A percentile compares a stretch with the other conserved stretches of the same genome.
Evolutionary conservation across 92 coral and sea anemone species (phyloP).

Genomic region (Paragorgia papillata): DNA sequence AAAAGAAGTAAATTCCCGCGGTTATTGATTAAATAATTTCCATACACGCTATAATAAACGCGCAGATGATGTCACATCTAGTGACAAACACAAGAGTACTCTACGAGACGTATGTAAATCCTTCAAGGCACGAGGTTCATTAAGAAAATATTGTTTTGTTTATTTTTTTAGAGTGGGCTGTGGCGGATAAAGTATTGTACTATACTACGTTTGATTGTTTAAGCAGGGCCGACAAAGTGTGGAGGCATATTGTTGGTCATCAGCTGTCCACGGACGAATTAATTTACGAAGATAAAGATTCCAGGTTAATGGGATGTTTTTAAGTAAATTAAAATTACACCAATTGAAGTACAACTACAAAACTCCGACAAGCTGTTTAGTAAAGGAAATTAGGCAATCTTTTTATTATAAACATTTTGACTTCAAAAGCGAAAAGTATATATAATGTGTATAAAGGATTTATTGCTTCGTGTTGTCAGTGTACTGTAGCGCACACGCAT

Average conservation of each 20-base stretch:
- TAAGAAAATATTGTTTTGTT: no score
- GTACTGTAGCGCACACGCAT: no score
- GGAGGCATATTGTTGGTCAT: constrained; percentile 71
- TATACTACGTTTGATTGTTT: constrained; percentile 75
- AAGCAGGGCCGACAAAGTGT: constrained; percentile 69
- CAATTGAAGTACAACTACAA: not conserved
- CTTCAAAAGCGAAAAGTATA: no score
- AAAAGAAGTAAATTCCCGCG: not conserved
- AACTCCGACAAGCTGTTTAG: no score
- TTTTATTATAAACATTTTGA: no score
- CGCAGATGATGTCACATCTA: no score
- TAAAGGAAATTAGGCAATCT: no score
- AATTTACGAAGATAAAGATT: constrained; percentile 84
- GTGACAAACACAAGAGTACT: no score
- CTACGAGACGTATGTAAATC: no score
- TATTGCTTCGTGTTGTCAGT: no score
- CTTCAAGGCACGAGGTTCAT: no score
- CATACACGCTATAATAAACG: not conserved
- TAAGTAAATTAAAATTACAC: not conserved
- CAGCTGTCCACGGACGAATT: constrained; percentile 64
- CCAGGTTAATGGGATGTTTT: constrained; percentile 52
- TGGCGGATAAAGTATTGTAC: constrained; percentile 70
- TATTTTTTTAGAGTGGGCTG: constrained; percentile 81
- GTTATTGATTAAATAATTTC: not conserved
- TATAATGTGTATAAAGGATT: no score